Percentiles rank a stretch among this genome's conserved stretches.
These are phyloP conservation scores for Natator depressus DNA, from an alignment of 2,113 vertebrate species.

Conservation along the genomic window DNA sequence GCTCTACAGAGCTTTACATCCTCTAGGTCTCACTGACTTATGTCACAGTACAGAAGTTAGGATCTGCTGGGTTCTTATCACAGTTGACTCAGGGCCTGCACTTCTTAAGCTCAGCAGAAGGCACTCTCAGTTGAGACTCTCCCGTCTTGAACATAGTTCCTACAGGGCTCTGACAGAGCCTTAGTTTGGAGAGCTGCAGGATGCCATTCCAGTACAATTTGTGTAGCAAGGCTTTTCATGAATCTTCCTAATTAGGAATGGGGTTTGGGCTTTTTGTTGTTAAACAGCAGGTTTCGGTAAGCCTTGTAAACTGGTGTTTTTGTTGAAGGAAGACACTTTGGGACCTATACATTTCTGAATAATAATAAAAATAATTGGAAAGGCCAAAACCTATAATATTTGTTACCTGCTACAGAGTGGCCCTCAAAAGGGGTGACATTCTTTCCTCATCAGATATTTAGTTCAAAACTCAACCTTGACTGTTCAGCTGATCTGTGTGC, in stretches of 20 bases:
- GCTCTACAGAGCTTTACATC: neutral
- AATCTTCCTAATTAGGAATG: neutral
- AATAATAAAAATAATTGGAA: neutral
- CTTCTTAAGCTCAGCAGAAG: neutral
- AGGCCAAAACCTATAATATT: neutral
- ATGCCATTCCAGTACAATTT: neutral
- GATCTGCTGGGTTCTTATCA: neutral
- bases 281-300: neutral
- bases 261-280: neutral
- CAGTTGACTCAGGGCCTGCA: neutral
- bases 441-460: neutral
- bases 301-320: neutral
- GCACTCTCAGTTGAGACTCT: fast-evolving
- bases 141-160: neutral
- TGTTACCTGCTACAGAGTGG: neutral
- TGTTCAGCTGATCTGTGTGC: neutral
- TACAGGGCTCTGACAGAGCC: neutral
- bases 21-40: neutral
- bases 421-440: neutral
- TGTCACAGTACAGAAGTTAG: fast-evolving
- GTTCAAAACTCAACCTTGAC: neutral
- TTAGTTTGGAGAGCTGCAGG: neutral
- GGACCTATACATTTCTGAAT: neutral
- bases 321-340: neutral
- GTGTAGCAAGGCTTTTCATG: neutral